phyloP scores from a whole-genome alignment of 2,113 vertebrate species.

The Phocoena phocoena region DNA sequence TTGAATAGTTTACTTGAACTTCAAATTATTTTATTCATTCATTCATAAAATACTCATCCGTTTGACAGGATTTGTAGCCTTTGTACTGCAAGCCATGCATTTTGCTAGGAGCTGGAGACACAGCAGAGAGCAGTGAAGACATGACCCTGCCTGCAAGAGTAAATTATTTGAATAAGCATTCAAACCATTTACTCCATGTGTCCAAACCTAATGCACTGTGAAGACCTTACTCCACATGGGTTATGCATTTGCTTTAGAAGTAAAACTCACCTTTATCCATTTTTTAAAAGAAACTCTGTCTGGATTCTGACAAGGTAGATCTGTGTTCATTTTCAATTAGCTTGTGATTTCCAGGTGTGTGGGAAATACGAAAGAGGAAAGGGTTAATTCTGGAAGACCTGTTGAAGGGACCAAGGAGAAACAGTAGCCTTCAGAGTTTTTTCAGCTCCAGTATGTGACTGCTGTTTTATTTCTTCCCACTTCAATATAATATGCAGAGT shows the following conservation, averaged over 20 bases:
- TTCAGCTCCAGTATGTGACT: neutral
- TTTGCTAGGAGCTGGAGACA: neutral
- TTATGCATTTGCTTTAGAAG: neutral
- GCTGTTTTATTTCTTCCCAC: neutral
- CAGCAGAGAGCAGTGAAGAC: neutral
- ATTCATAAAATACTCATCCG: slow-evolving; percentile 2
- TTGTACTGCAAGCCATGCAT: neutral
- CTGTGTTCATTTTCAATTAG: neutral
- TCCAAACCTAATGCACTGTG: neutral
- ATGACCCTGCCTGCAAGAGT: neutral
- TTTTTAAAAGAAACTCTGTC: neutral
- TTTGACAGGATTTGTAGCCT: neutral
- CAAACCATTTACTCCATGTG: neutral
- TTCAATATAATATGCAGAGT: neutral
- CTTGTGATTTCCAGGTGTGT: neutral
- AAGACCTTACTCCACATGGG: neutral
- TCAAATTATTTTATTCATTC: neutral
- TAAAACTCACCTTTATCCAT: neutral
- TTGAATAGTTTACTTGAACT: neutral
- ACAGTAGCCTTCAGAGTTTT: neutral
- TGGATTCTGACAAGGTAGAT: neutral
- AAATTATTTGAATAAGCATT: neutral
- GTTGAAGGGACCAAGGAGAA: neutral
- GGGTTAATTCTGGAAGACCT: neutral
- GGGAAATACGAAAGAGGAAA: neutral